A percentile compares a stretch with the other conserved stretches of the same genome.
Conservation (phyloP, 2,113 vertebrate species). For the Cardinalis cardinalis region DNA sequence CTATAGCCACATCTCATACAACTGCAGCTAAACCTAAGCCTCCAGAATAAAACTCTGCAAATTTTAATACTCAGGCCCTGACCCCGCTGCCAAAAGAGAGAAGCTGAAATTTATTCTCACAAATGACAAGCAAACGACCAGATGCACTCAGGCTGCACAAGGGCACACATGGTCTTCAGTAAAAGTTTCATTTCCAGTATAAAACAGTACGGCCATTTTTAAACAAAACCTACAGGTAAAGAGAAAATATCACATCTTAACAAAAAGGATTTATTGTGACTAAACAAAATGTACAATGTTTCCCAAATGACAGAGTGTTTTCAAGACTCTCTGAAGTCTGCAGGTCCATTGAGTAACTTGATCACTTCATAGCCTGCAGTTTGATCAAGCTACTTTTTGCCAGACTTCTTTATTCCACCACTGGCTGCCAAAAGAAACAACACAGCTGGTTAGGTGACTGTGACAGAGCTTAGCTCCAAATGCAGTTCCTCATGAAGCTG, state of each 20-base stretch:
- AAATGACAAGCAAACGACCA: neutral
- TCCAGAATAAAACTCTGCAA: neutral
- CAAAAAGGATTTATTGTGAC: slow-evolving; percentile 63
- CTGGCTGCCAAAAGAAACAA: slow-evolving; percentile 73
- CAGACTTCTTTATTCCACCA: slow-evolving; percentile 95
- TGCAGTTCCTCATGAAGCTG: neutral
- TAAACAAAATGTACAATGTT: slow-evolving; percentile 66
- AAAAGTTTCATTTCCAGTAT: neutral
- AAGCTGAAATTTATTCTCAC: neutral
- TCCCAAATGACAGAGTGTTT: neutral
- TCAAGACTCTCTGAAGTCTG: neutral
- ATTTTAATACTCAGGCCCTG: neutral
- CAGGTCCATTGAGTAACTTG: neutral
- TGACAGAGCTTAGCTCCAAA: neutral
- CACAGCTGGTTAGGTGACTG: neutral
- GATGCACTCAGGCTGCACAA: neutral
- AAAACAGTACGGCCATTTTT: neutral
- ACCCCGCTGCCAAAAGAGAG: neutral
- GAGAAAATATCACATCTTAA: slow-evolving; percentile 32
- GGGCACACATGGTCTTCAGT: neutral
- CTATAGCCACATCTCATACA: neutral
- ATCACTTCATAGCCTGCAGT: neutral
- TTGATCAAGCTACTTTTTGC: slow-evolving; percentile 82
- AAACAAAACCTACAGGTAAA: neutral
- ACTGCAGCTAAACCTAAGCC: neutral